phyloP scores from a whole-genome alignment of 2,888 invertebrate species.

The Leucophenga maculata region DNA sequence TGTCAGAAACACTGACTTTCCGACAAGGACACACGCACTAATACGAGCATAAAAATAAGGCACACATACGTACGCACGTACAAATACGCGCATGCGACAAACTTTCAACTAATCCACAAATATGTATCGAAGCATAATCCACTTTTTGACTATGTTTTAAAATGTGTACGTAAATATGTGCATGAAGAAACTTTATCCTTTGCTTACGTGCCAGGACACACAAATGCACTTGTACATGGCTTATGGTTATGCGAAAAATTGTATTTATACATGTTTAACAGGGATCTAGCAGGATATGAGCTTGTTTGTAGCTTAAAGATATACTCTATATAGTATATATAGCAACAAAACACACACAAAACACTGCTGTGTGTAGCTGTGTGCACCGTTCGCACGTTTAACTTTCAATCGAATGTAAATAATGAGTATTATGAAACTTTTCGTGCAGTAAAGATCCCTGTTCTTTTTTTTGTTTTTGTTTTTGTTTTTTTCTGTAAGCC shows the following conservation, averaged over 20 bases:
- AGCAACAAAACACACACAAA: neutral
- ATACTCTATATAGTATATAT: neutral
- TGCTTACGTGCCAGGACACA: slow-evolving; percentile 50
- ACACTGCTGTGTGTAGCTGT: neutral
- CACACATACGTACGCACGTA: slow-evolving; percentile 19
- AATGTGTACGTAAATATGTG: slow-evolving; percentile 35
- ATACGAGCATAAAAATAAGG: slow-evolving; percentile 3
- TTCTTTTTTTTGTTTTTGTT: neutral
- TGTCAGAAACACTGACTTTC: slow-evolving; percentile 54
- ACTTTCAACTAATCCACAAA: slow-evolving; percentile 25
- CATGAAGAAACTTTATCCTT: slow-evolving; percentile 57
- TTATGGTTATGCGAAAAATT: slow-evolving; percentile 8
- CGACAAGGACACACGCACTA: slow-evolving; percentile 24
- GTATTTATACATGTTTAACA: slow-evolving; percentile 23
- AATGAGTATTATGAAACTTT: slow-evolving; percentile 51
- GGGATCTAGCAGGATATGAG: slow-evolving; percentile 17
- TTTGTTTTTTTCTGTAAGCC: neutral
- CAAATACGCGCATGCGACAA: neutral
- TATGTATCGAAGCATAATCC: slow-evolving; percentile 58
- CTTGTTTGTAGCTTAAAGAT: slow-evolving; percentile 5
- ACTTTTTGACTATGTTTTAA: slow-evolving; percentile 41
- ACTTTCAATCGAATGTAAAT: slow-evolving; percentile 67
- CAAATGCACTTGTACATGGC: slow-evolving; percentile 18
- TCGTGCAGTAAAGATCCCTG: slow-evolving; percentile 31
- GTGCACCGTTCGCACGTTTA: slow-evolving; percentile 55